Conservation (phyloP, 2,113 vertebrate species). For the Prunella himalayana region DNA sequence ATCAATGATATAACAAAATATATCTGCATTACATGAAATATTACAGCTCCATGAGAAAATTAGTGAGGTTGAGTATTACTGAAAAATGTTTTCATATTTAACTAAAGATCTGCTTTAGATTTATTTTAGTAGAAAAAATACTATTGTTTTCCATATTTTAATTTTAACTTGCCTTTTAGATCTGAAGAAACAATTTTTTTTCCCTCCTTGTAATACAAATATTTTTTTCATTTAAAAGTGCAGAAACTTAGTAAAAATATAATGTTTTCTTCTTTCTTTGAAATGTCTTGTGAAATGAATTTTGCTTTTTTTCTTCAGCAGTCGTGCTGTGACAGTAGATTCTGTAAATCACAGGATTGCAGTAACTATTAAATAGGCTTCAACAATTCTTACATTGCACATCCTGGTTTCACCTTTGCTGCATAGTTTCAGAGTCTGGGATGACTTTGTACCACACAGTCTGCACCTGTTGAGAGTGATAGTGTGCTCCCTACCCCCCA, state of each 20-base stretch:
- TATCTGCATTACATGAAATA: not conserved
- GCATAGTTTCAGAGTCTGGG: not conserved
- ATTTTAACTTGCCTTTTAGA: not conserved
- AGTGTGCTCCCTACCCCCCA: not conserved
- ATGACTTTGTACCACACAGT: not conserved
- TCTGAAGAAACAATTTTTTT: not conserved
- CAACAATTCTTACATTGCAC: not conserved
- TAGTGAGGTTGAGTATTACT: rapidly evolving
- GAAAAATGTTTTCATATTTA: not conserved
- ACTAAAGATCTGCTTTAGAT: not conserved
- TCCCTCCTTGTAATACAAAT: not conserved
- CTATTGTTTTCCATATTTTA: not conserved
- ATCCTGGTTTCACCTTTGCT: not conserved
- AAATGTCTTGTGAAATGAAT: not conserved
- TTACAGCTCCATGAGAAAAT: not conserved
- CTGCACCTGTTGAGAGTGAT: not conserved
- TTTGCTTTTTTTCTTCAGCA: not conserved
- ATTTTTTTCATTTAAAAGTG: not conserved
- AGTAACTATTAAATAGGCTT: not conserved
- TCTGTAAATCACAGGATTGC: not conserved
- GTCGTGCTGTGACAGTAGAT: not conserved
- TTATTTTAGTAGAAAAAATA: not conserved
- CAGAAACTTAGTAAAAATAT: not conserved
- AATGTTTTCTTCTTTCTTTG: not conserved
- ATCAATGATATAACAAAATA: not conserved